Conservation (phyloP, 1,140 invertebrate species). For the Eufriesea mexicana region DNA sequence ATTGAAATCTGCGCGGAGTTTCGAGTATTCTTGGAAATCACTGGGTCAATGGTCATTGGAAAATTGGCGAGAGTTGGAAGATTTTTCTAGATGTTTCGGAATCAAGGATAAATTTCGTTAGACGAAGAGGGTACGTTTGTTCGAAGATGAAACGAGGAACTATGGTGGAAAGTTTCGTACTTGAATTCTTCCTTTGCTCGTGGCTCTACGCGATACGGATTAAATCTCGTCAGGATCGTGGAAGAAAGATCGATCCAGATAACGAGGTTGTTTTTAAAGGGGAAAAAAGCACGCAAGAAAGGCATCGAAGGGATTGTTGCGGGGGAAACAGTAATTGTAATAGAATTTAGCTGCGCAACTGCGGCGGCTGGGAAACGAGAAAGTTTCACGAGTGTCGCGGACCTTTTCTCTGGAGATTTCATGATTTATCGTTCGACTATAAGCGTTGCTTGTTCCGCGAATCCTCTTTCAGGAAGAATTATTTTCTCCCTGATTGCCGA, state of each 20-base stretch:
- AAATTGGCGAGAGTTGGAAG: too few relatives aligned
- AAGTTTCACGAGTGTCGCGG: constrained; percentile 27
- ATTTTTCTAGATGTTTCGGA: too few relatives aligned
- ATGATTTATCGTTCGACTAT: constrained; percentile 14
- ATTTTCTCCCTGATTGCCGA: not conserved
- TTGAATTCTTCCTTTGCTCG: not conserved
- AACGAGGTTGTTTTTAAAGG: constrained; percentile 59
- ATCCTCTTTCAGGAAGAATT: not conserved
- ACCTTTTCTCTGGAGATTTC: constrained; percentile 18
- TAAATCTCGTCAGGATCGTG: constrained; percentile 52
- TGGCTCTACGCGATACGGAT: too few relatives aligned
- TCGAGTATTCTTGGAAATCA: too few relatives aligned
- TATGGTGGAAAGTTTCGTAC: too few relatives aligned
- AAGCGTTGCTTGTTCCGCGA: not conserved
- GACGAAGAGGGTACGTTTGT: too few relatives aligned
- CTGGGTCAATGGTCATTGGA: too few relatives aligned
- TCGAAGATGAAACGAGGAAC: too few relatives aligned
- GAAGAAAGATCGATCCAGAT: constrained; percentile 32
- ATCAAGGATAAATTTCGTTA: too few relatives aligned
- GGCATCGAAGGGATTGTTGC: constrained; percentile 11
- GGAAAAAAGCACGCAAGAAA: constrained; percentile 9
- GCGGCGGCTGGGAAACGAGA: not conserved
- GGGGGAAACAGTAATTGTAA: constrained; percentile 34
- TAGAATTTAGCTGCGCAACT: constrained; percentile 1
- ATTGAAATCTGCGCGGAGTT: too few relatives aligned